Percentiles rank a stretch among this genome's conserved stretches.
Evolutionary conservation across 2,888 invertebrate genomes (phyloP).

Genomic region (Agrotis ipsilon): DNA sequence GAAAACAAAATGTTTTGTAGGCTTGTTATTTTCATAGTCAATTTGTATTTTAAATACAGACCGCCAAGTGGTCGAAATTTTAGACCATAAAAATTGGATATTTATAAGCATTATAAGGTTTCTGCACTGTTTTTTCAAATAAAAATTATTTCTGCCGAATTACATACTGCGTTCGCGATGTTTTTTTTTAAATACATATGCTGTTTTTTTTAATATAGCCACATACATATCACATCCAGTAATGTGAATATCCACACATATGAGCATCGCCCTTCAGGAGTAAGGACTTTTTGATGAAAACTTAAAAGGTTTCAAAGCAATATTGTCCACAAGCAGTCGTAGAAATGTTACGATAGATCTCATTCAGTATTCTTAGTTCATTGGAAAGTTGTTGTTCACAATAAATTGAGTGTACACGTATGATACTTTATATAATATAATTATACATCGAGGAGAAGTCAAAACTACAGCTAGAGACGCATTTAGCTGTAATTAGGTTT

Average conservation of each 20-base stretch:
- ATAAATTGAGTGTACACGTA: constrained; percentile 42
- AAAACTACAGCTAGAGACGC: background rate
- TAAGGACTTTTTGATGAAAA: constrained; percentile 85
- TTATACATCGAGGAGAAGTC: too few relatives aligned
- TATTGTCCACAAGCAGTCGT: constrained; percentile 81
- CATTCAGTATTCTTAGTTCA: constrained; percentile 62
- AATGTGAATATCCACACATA: constrained; percentile 70
- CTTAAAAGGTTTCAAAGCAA: constrained; percentile 87
- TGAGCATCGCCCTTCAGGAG: constrained; percentile 73
- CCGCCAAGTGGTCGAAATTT: too few relatives aligned
- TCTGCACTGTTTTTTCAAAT: too few relatives aligned
- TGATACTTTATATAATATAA: background rate
- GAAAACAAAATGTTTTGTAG: constrained; percentile 19
- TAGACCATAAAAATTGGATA: too few relatives aligned
- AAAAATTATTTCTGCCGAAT: too few relatives aligned
- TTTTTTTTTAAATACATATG: too few relatives aligned
- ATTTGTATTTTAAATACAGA: background rate
- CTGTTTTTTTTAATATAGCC: background rate
- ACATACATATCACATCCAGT: background rate
- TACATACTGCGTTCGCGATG: too few relatives aligned
- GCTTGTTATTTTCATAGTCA: background rate
- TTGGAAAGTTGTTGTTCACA: constrained; percentile 51
- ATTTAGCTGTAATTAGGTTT: too few relatives aligned
- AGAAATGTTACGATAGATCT: constrained; percentile 79
- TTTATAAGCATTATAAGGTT: too few relatives aligned